A percentile compares a stretch with the other conserved stretches of the same genome.
Evolutionary conservation across 2,888 invertebrate genomes (phyloP).

Genomic region (Nomada hirtipes): DNA sequence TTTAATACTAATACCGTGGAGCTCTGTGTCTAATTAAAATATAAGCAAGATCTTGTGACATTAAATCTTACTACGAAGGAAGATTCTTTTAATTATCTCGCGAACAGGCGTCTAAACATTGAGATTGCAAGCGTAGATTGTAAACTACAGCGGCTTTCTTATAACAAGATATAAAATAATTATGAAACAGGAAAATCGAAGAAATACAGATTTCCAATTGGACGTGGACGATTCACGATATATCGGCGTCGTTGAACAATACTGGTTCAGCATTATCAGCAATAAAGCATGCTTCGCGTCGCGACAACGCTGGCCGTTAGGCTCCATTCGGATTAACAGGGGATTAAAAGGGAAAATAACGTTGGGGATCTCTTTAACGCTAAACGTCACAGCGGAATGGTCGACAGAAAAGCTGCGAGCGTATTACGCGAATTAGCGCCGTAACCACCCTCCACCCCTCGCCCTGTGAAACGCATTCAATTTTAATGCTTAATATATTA

Average conservation of each 20-base stretch:
- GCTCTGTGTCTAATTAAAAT: no score
- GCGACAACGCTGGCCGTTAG: slow-evolving; percentile 23
- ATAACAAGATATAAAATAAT: background rate
- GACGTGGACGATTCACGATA: slow-evolving; percentile 42
- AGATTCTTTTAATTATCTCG: no score
- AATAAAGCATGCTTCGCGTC: slow-evolving; percentile 58
- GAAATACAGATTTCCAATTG: slow-evolving; percentile 26
- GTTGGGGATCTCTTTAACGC: slow-evolving; percentile 36
- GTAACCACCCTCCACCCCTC: background rate
- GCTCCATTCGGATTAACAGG: slow-evolving; percentile 46
- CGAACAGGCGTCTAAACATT: no score
- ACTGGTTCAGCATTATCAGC: slow-evolving; percentile 46
- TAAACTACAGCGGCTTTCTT: no score
- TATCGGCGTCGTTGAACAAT: slow-evolving; percentile 28
- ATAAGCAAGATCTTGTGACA: no score
- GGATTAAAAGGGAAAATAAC: slow-evolving; percentile 62
- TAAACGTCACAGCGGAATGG: slow-evolving; percentile 37
- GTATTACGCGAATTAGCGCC: slow-evolving; percentile 47
- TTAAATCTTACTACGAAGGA: no score
- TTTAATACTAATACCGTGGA: background rate
- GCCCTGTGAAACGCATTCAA: slow-evolving; percentile 38
- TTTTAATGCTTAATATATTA: slow-evolving; percentile 53
- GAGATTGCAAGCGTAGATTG: no score
- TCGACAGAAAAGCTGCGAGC: slow-evolving; percentile 25
- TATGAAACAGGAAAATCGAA: background rate